Evolutionary conservation across 1,140 invertebrate genomes (phyloP).

Genomic region (Rhopalosiphum maidis): DNA sequence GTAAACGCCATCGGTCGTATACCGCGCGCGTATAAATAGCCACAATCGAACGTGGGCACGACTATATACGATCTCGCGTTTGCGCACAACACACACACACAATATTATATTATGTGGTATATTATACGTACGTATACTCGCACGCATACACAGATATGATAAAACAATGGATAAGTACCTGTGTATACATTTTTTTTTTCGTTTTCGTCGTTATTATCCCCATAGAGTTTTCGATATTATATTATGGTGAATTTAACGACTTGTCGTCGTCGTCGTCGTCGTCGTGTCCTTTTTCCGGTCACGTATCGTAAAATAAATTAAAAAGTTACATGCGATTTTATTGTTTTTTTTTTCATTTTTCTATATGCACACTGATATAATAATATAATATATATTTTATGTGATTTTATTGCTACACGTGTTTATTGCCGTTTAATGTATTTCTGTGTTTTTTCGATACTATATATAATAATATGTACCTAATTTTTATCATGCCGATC

Average conservation of each 20-base stretch:
- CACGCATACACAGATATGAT: neutral
- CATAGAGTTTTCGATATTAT: constrained; percentile 26
- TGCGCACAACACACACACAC: neutral
- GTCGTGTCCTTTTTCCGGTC: constrained; percentile 16
- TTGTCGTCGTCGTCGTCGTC: constrained; percentile 34
- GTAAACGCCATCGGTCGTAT: constrained; percentile 29
- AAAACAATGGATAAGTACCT: constrained; percentile 30
- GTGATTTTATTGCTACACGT: constrained; percentile 49
- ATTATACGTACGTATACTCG: neutral
- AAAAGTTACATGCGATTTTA: constrained; percentile 52
- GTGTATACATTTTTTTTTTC: neutral
- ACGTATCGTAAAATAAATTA: constrained; percentile 50
- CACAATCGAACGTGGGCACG: constrained; percentile 1
- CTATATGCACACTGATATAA: neutral
- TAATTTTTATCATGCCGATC: constrained; percentile 40
- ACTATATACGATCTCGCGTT: neutral
- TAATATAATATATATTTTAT: constrained; percentile 49
- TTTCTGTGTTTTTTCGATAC: constrained; percentile 38
- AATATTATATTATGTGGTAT: neutral
- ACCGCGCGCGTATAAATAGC: neutral
- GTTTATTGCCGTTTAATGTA: constrained; percentile 52
- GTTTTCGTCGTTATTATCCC: neutral
- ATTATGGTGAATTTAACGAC: constrained; percentile 37
- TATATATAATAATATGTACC: neutral
- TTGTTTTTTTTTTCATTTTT: constrained; percentile 55